Conservation (phyloP, 2,797 vertebrate species). For the Ctenopoma kingsleyae region DNA sequence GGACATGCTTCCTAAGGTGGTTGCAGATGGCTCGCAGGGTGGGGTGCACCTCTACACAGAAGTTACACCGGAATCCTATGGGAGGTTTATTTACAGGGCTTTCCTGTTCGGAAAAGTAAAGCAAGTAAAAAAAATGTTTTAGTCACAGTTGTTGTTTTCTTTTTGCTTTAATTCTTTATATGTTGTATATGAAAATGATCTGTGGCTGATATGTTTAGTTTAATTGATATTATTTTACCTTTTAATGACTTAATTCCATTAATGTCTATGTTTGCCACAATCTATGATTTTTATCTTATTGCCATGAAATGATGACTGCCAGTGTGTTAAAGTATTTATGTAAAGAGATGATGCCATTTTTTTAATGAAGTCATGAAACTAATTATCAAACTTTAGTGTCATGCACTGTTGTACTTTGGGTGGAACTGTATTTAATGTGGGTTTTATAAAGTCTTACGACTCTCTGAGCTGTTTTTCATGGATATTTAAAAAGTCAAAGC, state of each 20-base stretch:
- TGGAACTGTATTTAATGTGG: not conserved
- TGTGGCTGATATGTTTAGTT: not conserved
- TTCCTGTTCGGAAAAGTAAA: slow-evolving; percentile 65
- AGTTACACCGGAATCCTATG: slow-evolving; percentile 97
- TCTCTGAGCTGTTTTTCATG: not conserved
- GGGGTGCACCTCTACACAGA: slow-evolving; percentile 96
- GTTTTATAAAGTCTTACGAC: slow-evolving; percentile 5
- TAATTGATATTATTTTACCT: not conserved
- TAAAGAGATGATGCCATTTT: too few relatives aligned
- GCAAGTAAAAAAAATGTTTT: not conserved
- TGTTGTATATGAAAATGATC: not conserved
- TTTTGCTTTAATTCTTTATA: not conserved
- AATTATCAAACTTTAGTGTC: slow-evolving; percentile 28
- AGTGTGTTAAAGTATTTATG: too few relatives aligned
- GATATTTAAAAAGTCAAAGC: not conserved
- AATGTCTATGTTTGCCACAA: slow-evolving; percentile 5
- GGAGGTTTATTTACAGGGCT: slow-evolving; percentile 73
- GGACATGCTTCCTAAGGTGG: slow-evolving; percentile 97
- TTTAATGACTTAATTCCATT: not conserved
- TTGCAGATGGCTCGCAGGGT: slow-evolving; percentile 98
- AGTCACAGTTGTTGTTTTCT: not conserved
- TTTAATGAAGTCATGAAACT: slow-evolving; percentile 22
- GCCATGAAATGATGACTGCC: not conserved
- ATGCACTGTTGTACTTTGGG: slow-evolving; percentile 2
- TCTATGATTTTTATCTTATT: slow-evolving; percentile 1